phyloP scores from a whole-genome alignment of 1,140 invertebrate species.

The Drosophila nikananu region DNA sequence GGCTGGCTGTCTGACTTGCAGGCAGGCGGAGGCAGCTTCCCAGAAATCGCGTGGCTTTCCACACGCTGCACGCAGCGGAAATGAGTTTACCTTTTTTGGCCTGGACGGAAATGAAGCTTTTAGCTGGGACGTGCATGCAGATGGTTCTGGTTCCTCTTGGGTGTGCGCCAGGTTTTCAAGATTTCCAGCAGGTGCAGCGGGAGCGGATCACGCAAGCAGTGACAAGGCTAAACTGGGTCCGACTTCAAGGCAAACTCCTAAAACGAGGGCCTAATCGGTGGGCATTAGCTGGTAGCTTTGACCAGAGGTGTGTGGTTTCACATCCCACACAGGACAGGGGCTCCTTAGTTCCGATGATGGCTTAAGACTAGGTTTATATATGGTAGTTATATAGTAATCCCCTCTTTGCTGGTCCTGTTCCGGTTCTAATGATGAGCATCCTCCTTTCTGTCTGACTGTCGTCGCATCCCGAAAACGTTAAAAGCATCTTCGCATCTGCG shows the following conservation, averaged over 20 bases:
- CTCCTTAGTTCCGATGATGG: neutral
- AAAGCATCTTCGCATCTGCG: slow-evolving; percentile 10
- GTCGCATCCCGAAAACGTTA: slow-evolving; percentile 1
- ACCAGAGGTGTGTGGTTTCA: neutral
- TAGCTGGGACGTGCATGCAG: slow-evolving; percentile 22
- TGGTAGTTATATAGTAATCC: no score
- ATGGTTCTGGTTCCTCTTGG: neutral
- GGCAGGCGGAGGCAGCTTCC: neutral
- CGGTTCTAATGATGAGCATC: neutral
- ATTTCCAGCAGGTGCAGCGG: slow-evolving; percentile 4
- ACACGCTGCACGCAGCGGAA: slow-evolving; percentile 12
- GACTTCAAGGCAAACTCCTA: neutral
- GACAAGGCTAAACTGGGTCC: neutral
- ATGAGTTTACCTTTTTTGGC: slow-evolving; percentile 40
- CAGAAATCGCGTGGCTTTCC: slow-evolving; percentile 15
- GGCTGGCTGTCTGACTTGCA: neutral
- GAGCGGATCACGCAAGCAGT: neutral
- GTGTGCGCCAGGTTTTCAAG: neutral
- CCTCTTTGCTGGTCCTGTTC: neutral
- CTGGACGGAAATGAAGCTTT: slow-evolving; percentile 43
- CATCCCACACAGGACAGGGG: no score
- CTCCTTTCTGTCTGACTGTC: neutral
- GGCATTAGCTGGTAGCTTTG: neutral
- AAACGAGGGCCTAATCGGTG: neutral
- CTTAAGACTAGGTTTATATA: neutral